Evolutionary conservation across 2,113 vertebrate genomes (phyloP), one percentile per base, ranked within the genome.

Genomic region (Actenoides hombroni): DNA sequence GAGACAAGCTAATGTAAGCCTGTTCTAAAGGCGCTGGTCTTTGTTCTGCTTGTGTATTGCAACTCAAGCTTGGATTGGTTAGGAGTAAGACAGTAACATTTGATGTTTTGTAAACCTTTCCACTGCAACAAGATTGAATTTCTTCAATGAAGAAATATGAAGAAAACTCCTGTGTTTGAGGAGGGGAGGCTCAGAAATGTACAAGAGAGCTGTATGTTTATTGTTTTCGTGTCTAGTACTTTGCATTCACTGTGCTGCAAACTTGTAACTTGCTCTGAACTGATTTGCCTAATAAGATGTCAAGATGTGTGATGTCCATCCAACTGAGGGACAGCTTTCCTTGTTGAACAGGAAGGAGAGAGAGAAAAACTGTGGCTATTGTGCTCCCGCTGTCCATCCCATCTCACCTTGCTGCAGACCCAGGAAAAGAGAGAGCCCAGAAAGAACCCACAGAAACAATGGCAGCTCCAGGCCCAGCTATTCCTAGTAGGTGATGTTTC

Each of bases 261-360:
- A 59, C 10, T 60, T 78, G n/a, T 71, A 75, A 48, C 51, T 92
- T 71, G 49, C 54, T 83, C 77, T 92, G 84, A 95, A 85, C 65
- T 88, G 40, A 16, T 86, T 26, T 82, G 37, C 91, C 37, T 94
- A 70, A 92, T 96, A 84, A 94, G 84, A 85, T 95, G 77, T 96
- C 37, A 73, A 94, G 90, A 93, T 94, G 92, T 95, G 77, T 97
- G 90, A 26, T 96, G 63, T 91, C 86, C 90, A 0, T 78, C 94
- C 94, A 76, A 97, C 97, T 98, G 97, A 98, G 97, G 97, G 96
- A 80, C 92, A 97, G 97, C 97, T 98, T 98, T 98, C 97, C 97
- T 98, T 97, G 95, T 98, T 97, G 95, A 97, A 98, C 97, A 98
- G 96, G 98, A 97, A 97, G 96, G 95, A 97, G 97, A 97, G 94